Base-by-base conservation (phyloP, 92 coral and sea anemone genomes). In the Bergia puertoricense region DNA sequence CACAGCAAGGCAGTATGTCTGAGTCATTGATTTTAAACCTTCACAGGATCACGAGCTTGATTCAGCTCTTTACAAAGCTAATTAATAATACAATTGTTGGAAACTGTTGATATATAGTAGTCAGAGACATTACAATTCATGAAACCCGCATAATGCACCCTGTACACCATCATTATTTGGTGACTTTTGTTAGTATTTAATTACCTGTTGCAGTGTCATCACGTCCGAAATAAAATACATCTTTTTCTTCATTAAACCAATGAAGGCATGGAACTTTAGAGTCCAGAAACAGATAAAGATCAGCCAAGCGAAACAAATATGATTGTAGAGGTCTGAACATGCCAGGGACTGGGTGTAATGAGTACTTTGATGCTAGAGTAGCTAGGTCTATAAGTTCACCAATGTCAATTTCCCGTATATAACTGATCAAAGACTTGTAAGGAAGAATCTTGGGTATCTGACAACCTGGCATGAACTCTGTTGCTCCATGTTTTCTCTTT, bases 341-440 rank as follows among this genome's bases (percentile, higher is more conserved):
- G 36, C 87, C 93, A 91, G 88, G 69, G 2, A 81, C 79, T 85
- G 93, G 23, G 71, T 85, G 81, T 22, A 78, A 16, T 7, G 88
- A 85, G 45, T 69, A 75, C 67, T 85, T 44, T 23, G 5, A 48
- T 43, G 95, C 93, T 45, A 93, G 59, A 22, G 48, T 79, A 50
- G 88, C 91, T 15, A 90, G 81, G 15, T 72, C 74, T 88, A 43
- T 36, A 5, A 81, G 39, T 66, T 90, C 90, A 57, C 93, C 93
- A 86, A 93, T 82, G 75, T 93, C 93, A 73, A 93, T 89, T 66
- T 42, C 57, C 16, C 81, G 68, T 22, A 91, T 89, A 75, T 51
- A 91, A 83, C 89, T 91, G 79, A 91, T 93, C 65, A 91, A 44
- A 14, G 93, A 36, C 77, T 93, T 93, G 89, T 93, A 91, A 14